Evolutionary conservation across 2,113 vertebrate species (phyloP).

Genomic region (Pyrgilauda ruficollis): DNA sequence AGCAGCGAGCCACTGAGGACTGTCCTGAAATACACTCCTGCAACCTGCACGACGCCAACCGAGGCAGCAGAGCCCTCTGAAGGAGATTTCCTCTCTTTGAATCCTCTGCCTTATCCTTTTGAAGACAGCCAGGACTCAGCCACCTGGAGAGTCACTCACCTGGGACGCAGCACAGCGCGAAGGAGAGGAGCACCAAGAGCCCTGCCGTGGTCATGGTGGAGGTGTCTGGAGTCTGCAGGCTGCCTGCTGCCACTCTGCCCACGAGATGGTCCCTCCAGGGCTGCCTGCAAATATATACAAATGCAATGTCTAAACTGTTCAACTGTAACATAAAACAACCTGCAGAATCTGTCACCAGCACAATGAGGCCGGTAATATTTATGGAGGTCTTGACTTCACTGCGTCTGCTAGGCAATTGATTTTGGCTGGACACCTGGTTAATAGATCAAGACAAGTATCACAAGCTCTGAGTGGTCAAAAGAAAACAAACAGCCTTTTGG

Average conservation of each 20-base stretch:
- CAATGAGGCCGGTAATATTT: slow-evolving; percentile 54
- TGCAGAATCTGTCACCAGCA: slow-evolving; percentile 44
- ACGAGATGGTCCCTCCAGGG: neutral
- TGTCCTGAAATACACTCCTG: neutral
- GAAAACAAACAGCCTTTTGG: neutral
- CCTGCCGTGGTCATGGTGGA: neutral
- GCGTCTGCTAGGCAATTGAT: slow-evolving; percentile 36
- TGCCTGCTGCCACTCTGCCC: neutral
- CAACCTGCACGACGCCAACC: fast-evolving
- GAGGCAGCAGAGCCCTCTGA: neutral
- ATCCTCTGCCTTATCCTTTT: neutral
- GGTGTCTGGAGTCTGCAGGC: neutral
- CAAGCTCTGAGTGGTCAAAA: slow-evolving; percentile 13
- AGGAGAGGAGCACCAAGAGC: slow-evolving; percentile 2
- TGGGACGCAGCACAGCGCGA: neutral
- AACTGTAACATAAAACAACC: slow-evolving; percentile 45
- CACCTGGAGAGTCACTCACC: slow-evolving; percentile 5
- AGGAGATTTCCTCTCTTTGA: neutral
- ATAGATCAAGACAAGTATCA: slow-evolving; percentile 28
- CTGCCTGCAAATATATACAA: slow-evolving; percentile 50
- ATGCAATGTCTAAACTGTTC: slow-evolving; percentile 19
- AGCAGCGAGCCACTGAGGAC: neutral
- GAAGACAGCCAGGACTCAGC: neutral
- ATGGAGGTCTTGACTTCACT: slow-evolving; percentile 61
- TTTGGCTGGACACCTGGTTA: slow-evolving; percentile 56